These are phyloP conservation scores for Oceanites oceanicus DNA, from an alignment of 2,113 vertebrate species.

Conservation along the genomic window DNA sequence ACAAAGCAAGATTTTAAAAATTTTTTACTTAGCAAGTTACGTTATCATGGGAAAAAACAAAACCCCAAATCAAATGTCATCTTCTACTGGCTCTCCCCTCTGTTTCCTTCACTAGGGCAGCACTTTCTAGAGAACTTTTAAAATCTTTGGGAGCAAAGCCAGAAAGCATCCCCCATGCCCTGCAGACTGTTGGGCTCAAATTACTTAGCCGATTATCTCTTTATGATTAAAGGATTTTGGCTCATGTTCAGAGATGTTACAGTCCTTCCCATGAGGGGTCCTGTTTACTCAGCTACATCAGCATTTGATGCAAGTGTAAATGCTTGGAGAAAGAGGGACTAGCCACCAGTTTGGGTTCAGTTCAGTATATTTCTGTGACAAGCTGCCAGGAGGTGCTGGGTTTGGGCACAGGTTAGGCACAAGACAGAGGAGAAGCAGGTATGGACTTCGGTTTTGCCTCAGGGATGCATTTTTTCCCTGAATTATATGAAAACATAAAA, in stretches of 20 bases:
- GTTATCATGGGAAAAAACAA: not conserved
- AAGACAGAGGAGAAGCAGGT: not conserved
- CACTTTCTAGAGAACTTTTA: not conserved
- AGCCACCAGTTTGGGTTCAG: not conserved
- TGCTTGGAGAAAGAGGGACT: not conserved
- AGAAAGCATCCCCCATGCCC: not conserved
- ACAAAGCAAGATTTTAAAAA: not conserved
- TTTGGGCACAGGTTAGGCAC: not conserved
- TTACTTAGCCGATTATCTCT: constrained; percentile 40
- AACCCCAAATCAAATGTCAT: not conserved
- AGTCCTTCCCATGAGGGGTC: not conserved
- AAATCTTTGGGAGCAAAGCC: not conserved
- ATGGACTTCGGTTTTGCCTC: not conserved
- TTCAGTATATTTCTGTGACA: not conserved
- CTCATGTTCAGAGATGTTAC: constrained; percentile 2
- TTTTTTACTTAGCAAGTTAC: not conserved
- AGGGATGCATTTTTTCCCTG: not conserved
- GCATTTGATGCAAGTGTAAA: not conserved
- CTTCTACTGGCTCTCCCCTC: not conserved
- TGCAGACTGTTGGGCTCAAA: constrained; percentile 21
- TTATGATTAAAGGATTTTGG: constrained; percentile 52
- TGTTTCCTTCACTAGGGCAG: not conserved
- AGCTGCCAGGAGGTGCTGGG: not conserved
- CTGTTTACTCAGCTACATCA: not conserved
- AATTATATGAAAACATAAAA: not conserved